Evolutionary conservation across 1,140 invertebrate genomes (phyloP).

Genomic region (Seison nebaliae): DNA sequence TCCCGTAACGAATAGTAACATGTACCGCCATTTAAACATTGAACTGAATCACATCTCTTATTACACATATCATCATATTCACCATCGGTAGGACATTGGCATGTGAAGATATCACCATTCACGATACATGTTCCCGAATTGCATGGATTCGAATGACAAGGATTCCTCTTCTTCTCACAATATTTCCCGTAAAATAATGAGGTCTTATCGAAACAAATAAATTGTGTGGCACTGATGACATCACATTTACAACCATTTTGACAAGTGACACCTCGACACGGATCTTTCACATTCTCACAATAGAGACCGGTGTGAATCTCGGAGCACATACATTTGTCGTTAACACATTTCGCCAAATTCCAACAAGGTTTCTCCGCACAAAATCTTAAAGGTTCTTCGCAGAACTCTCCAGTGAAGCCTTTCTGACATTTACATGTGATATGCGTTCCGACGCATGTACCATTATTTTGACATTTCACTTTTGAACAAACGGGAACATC

Average conservation of each 20-base stretch:
- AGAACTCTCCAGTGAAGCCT: neutral
- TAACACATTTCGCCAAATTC: neutral
- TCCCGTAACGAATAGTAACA: conserved; percentile 18
- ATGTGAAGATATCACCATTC: neutral
- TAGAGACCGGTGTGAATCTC: neutral
- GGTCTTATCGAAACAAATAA: no score
- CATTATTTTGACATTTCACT: neutral
- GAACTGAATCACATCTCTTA: conserved; percentile 14
- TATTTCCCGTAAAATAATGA: no score
- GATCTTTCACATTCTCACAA: neutral
- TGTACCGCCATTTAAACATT: conserved; percentile 21
- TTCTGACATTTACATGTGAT: conserved; percentile 4
- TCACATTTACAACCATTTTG: no score
- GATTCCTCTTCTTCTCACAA: conserved; percentile 10
- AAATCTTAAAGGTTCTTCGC: neutral
- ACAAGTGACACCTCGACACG: neutral
- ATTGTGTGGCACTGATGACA: no score
- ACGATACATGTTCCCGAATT: conserved; percentile 12
- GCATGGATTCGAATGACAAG: conserved; percentile 13
- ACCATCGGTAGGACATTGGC: conserved; percentile 2
- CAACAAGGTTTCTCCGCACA: neutral
- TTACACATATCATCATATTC: neutral
- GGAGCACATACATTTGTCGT: no score
- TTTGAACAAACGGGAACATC: conserved; percentile 2
- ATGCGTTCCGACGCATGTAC: neutral